Evolutionary conservation across 2,113 vertebrate genomes (phyloP), one percentile per base, ranked within the genome.

Genomic region (Diadophis punctatus): DNA sequence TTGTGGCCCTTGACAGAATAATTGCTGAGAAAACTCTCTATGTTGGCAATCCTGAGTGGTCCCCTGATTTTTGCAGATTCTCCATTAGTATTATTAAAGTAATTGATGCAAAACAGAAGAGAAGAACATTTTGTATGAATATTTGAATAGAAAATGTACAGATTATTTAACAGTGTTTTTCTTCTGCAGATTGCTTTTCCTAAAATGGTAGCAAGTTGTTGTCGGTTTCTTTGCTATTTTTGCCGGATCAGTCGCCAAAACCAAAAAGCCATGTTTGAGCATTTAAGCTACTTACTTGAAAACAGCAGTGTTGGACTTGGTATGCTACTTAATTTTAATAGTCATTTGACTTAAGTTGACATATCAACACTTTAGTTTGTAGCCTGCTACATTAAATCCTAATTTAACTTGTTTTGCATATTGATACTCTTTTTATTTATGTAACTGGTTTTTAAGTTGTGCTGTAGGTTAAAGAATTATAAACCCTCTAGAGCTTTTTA

Each of bases 201-300:
- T 14, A 99, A 99, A 97, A 99, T 99, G 99, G 99, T 99, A 93
- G 99, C 99, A 92, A 99, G 99, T 97, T 99, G 99, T 88, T 99
- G 99, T 91, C 98, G 99, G 91, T 99, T 99, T 95, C 97, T 99
- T 25, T 99, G 99, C 96, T 99, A 99, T 97, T 99, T 99, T 97
- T 99, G 99, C 90, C 98, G 99, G 90, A 99, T 99, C 94, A 99
- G 99, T 94, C 98, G 99, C 4, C 99, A 99, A 96, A 99, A 99
- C 96, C 99, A 99, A 97, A 99, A 99, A 95, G 99, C 99, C 90
- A 99, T 99, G 99, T 99, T 99, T 94, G 99, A 99, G 95, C 99
- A 99, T 94, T 98, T 99, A 11, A 99, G 99, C 93, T 99, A 99
- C 97, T 97, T 99, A 88, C 97, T 99, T 96, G 99, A 99, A 96